phyloP scores from a whole-genome alignment of 2,797 vertebrate species.

The Gila robusta region DNA sequence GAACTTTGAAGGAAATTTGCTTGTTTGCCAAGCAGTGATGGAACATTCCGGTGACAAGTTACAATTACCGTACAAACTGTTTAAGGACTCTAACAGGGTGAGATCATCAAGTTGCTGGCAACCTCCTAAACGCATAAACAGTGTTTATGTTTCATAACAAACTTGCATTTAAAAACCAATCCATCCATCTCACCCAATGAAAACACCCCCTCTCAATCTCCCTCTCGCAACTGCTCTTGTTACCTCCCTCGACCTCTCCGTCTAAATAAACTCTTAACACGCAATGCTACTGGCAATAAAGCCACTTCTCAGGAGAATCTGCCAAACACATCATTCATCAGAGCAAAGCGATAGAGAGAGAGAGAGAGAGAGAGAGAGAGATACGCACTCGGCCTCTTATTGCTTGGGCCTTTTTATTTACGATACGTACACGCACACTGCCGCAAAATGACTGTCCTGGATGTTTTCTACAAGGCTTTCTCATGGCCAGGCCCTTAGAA shows the following conservation, averaged over 20 bases:
- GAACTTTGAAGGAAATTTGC: background rate
- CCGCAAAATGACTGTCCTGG: background rate
- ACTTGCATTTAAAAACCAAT: conserved; percentile 1
- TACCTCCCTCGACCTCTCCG: conserved; percentile 33
- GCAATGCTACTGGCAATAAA: conserved; percentile 62
- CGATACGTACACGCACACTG: background rate
- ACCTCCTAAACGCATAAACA: background rate
- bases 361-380: too few relatives aligned
- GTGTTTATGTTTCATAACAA: conserved; percentile 14
- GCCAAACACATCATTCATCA: conserved; percentile 64
- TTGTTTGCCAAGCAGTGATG: background rate
- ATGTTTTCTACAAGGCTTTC: conserved; percentile 2
- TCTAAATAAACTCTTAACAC: conserved; percentile 71
- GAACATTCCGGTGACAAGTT: background rate
- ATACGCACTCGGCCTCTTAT: background rate
- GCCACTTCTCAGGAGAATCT: conserved; percentile 46
- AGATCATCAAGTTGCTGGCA: background rate
- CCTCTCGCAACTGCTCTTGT: conserved; percentile 11
- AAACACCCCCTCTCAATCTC: conserved; percentile 19
- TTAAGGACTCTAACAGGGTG: background rate
- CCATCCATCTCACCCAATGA: conserved; percentile 6
- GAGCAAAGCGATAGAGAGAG: background rate
- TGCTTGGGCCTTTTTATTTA: conserved; percentile 19
- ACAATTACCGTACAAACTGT: background rate
- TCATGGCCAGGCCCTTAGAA: background rate